Conservation (phyloP, 1,140 invertebrate species). For the Rhopalosiphum padi region DNA sequence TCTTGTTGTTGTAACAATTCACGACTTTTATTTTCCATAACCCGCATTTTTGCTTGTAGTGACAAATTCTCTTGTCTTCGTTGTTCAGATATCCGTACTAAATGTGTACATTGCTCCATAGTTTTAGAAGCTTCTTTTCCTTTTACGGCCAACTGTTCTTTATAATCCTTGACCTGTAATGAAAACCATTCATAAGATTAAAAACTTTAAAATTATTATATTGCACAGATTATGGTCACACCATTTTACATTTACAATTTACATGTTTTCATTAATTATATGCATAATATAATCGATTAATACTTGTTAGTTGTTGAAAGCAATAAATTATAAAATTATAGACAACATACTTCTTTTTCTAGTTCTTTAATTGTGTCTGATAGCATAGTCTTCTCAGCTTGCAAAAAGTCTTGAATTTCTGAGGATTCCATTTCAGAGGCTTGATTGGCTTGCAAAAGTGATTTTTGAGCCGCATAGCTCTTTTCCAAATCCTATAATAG, state of each 20-base stretch:
- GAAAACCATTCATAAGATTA: neutral
- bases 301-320: neutral
- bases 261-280: neutral
- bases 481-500: conserved; percentile 71
- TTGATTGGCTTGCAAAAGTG: conserved; percentile 74
- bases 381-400: conserved; percentile 76
- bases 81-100: conserved; percentile 80
- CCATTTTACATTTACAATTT: neutral
- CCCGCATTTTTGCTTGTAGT: conserved; percentile 71
- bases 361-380: conserved; percentile 77
- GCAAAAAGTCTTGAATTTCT: conserved; percentile 80
- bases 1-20: conserved; percentile 75
- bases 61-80: conserved; percentile 74
- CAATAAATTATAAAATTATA: neutral
- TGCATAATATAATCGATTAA: neutral
- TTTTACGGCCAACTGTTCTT: conserved; percentile 66
- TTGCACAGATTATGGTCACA: neutral
- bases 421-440: conserved; percentile 74
- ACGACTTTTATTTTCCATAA: conserved; percentile 70
- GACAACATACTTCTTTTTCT: conserved; percentile 70
- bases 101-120: conserved; percentile 78
- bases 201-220: neutral
- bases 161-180: conserved; percentile 63
- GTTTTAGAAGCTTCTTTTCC: conserved; percentile 71
- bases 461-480: conserved; percentile 71